Conservation (phyloP, 2,888 invertebrate genomes). For the Plagiodera versicolora region DNA sequence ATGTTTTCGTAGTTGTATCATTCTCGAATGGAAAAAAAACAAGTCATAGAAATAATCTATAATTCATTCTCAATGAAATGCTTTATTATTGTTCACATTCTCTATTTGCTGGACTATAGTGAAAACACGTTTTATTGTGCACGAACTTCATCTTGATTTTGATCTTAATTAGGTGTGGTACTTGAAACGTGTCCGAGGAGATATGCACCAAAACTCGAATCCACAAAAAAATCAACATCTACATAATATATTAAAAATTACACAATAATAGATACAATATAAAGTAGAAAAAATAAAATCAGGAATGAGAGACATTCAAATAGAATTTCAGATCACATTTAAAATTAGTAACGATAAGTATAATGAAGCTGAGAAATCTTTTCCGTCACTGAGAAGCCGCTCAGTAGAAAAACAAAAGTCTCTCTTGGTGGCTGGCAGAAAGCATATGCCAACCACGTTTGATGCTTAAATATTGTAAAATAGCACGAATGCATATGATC, state of each 20-base stretch:
- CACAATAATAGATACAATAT: not conserved
- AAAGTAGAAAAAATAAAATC: conserved; percentile 10
- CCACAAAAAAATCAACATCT: not conserved
- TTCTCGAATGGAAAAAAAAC: not conserved
- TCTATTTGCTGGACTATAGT: not conserved
- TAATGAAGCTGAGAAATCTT: conserved; percentile 23
- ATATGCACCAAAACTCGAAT: not conserved
- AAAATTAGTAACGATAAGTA: conserved; percentile 25
- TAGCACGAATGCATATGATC: conserved; percentile 83
- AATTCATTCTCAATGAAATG: not conserved
- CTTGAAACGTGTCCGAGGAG: not conserved
- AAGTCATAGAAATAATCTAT: not conserved
- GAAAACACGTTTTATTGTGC: not conserved
- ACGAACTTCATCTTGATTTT: not conserved
- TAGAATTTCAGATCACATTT: conserved; percentile 23
- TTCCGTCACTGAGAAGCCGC: conserved; percentile 16
- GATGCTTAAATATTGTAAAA: conserved; percentile 86
- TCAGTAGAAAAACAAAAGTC: conserved; percentile 84
- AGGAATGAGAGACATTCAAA: conserved; percentile 26
- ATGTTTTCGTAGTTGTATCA: too few relatives aligned
- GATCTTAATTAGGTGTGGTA: not conserved
- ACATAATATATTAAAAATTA: not conserved
- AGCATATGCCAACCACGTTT: conserved; percentile 86
- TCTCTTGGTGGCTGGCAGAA: conserved; percentile 83
- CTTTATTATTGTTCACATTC: not conserved